These are phyloP conservation scores for Zaprionus bogoriensis DNA, from an alignment of 2,888 invertebrate species.

Conservation along the genomic window DNA sequence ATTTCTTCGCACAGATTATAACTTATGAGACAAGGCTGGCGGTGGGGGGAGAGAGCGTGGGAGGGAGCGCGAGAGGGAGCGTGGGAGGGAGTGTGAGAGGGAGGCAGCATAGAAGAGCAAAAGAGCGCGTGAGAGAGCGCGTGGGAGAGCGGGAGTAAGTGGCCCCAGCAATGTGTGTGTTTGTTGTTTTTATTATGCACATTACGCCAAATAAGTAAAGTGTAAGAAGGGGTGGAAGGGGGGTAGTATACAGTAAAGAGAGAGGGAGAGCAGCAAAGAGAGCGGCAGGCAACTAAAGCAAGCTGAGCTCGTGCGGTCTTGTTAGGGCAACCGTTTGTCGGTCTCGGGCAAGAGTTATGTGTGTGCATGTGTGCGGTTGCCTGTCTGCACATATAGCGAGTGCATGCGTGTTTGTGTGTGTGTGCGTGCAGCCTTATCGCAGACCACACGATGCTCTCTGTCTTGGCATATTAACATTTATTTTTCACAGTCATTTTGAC, in stretches of 20 bases:
- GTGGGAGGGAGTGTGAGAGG: background rate
- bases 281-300: background rate
- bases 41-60: background rate
- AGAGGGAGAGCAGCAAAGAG: background rate
- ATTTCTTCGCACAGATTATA: slow-evolving; percentile 63
- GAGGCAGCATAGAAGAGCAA: too few species aligned
- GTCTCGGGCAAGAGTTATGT: slow-evolving; percentile 33
- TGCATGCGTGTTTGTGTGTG: slow-evolving; percentile 3
- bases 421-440: slow-evolving; percentile 36
- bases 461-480: slow-evolving; percentile 75
- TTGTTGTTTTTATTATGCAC: slow-evolving; percentile 39
- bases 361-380: background rate
- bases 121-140: background rate
- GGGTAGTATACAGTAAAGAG: background rate
- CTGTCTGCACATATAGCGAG: too few species aligned
- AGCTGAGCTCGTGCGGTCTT: slow-evolving; percentile 27
- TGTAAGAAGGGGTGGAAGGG: background rate
- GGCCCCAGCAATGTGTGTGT: slow-evolving; percentile 12
- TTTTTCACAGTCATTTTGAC: slow-evolving; percentile 72
- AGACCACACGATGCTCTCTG: slow-evolving; percentile 40
- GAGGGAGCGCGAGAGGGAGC: background rate
- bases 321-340: slow-evolving; percentile 32
- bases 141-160: slow-evolving; percentile 14
- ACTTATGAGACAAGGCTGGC: slow-evolving; percentile 47
- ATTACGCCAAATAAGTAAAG: slow-evolving; percentile 39